These are phyloP conservation scores for Capreolus pygargus DNA, from an alignment of 2,113 vertebrate species.

Conservation along the genomic window DNA sequence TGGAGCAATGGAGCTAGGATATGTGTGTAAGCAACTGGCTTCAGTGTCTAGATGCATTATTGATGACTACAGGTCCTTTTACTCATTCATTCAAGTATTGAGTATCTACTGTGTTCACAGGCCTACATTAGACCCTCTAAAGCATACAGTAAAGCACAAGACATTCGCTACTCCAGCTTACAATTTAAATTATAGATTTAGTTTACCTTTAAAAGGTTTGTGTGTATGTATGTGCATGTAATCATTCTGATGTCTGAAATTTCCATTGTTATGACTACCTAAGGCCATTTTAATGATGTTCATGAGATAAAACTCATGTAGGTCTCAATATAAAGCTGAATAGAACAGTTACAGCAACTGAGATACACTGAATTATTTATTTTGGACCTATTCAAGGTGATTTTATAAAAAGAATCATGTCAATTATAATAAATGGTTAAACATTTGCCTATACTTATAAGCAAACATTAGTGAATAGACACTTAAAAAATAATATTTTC, in stretches of 20 bases:
- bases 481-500: neutral
- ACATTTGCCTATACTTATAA: neutral
- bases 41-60: neutral
- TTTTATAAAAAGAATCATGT: neutral
- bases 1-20: neutral
- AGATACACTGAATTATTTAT: neutral
- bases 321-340: neutral
- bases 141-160: neutral
- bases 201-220: neutral
- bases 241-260: neutral
- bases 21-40: neutral
- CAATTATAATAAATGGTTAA: neutral
- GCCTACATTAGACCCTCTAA: neutral
- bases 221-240: neutral
- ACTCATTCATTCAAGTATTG: neutral
- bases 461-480: neutral
- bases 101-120: neutral
- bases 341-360: neutral
- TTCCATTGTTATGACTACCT: neutral
- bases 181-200: neutral
- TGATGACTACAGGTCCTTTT: neutral
- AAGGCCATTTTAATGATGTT: neutral
- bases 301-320: neutral
- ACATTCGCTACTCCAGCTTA: neutral
- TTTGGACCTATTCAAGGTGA: neutral